These are phyloP conservation scores for Smittia sp. DNA, from an alignment of 2,888 invertebrate species.

Conservation along the genomic window DNA sequence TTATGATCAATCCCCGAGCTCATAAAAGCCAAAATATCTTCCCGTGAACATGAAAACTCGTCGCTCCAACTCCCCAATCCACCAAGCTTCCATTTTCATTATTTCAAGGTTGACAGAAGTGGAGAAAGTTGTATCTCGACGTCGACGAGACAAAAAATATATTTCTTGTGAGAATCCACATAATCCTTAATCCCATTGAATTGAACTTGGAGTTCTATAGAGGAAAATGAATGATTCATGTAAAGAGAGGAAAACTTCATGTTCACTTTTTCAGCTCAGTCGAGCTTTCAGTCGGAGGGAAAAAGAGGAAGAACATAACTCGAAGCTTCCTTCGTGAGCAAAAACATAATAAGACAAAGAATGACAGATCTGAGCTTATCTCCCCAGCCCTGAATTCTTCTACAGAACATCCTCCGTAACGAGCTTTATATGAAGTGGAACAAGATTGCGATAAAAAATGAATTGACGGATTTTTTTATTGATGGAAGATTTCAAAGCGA, in stretches of 20 bases:
- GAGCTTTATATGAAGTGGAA: neutral
- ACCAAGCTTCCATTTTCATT: neutral
- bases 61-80: neutral
- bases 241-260: neutral
- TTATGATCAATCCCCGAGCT: no score
- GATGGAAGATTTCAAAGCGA: no score
- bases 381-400: neutral
- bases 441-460: neutral
- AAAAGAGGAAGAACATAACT: neutral
- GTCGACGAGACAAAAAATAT: neutral
- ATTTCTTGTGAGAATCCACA: neutral
- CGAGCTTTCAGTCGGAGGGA: neutral
- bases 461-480: neutral
- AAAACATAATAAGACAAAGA: constrained; percentile 3
- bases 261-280: neutral
- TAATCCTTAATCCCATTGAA: constrained; percentile 10
- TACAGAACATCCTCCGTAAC: neutral
- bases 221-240: neutral
- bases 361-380: constrained; percentile 8
- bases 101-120: neutral
- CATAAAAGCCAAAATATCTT: no score
- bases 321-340: neutral
- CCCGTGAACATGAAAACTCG: neutral
- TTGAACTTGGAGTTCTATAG: neutral
- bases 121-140: neutral